Evolutionary conservation across 2,113 vertebrate species (phyloP), one percentile per base, ranked within the genome.

Genomic region (Oxyura jamaicensis): DNA sequence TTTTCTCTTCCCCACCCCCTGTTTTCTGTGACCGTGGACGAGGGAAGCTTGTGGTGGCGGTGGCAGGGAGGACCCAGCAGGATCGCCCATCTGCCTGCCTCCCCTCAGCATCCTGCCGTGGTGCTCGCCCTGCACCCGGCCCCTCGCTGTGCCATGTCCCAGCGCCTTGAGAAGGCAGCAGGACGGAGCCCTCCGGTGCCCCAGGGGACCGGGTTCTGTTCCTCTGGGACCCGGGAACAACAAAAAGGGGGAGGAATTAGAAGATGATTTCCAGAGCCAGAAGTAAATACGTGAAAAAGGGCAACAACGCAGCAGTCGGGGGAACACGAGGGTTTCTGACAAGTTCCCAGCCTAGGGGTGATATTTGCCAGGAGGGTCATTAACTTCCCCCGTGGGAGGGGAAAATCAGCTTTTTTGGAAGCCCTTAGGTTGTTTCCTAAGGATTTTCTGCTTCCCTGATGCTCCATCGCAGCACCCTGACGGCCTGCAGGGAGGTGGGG

Each of bases 241-340:
- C 56, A 85, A 87, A 58, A 86, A 85, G 90, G 75, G 19, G 19
- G 29, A 81, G 86, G 56, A 80, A 84, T 92, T 82, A 93, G 63
- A 86, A 92, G 94, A 95, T 14, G 1, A 46, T 86, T 96, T 93
- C 84, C 96, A 97, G 93, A 96, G 78, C 69, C 5, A 1, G 73
- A 60, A 62, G 33, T 48, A 76, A 90, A 69, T 22, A 29, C 0
- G 6, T 56, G 80, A 52, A 66, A 76, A 93, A 83, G 77, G 71
- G 26, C 41, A 67, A 80, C 50, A 95, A 39, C 5, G 3, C 9
- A 0, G 13, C 8, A 1, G 80, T 28, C 0, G 3, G 52, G 69
- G 41, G 68, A 96, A 86, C 11, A 3, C 44, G 92, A 97, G 69
- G 84, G 58, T 90, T 94, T 60, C 91, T 82, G 91, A 93, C 87